phyloP scores from a whole-genome alignment of 2,797 vertebrate species.

The Pseudomugil gertrudae region DNA sequence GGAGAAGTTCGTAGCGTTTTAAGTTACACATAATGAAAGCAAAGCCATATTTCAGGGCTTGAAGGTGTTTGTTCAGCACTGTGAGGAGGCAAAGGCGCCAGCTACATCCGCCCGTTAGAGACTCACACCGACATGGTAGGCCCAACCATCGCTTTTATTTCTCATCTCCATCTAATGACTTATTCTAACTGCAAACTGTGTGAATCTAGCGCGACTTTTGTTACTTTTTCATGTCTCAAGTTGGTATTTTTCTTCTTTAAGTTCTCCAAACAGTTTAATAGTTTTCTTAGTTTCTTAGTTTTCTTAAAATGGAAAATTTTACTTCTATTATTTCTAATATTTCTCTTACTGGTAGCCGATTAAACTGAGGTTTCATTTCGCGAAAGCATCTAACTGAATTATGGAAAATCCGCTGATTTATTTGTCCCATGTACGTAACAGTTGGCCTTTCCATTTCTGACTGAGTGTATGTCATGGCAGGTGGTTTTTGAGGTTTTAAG shows the following conservation, averaged over 20 bases:
- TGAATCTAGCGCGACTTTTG: neutral
- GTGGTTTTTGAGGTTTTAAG: conserved; percentile 41
- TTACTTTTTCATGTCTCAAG: neutral
- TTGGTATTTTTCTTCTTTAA: too few relatives aligned
- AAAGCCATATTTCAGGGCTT: neutral
- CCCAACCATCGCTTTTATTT: conserved; percentile 25
- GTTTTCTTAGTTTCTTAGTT: too few relatives aligned
- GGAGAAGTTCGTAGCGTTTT: neutral
- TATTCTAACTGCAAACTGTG: neutral
- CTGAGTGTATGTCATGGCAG: conserved; percentile 34
- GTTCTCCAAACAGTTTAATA: too few relatives aligned
- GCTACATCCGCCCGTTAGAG: conserved; percentile 44
- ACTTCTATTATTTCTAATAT: too few relatives aligned
- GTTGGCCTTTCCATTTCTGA: conserved; percentile 54
- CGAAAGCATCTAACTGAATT: neutral
- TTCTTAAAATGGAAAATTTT: too few relatives aligned
- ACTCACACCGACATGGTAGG: conserved; percentile 46
- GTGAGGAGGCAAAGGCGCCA: conserved; percentile 31
- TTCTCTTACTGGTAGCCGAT: neutral
- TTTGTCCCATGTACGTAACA: conserved; percentile 33
- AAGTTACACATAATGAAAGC: too few relatives aligned
- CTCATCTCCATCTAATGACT: too few relatives aligned
- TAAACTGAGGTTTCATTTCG: neutral
- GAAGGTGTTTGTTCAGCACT: neutral
- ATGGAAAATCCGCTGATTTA: conserved; percentile 37